Conservation (phyloP, 2,797 vertebrate species). For the Apodemus agrarius region DNA sequence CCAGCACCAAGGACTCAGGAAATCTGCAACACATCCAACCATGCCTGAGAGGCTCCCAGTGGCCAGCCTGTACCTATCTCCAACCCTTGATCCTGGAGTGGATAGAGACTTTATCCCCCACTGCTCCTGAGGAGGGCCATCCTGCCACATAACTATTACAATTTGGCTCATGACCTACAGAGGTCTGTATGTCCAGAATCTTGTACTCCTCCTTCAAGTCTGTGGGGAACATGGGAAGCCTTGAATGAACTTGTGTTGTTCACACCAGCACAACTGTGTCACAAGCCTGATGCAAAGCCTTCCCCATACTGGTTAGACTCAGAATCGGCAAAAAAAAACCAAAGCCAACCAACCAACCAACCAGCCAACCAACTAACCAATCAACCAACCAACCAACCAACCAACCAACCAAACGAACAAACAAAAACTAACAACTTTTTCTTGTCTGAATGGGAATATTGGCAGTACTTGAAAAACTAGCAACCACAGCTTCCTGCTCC, state of each 20-base stretch:
- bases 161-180: not conserved
- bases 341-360: no score
- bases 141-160: not conserved
- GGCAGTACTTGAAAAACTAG: not conserved
- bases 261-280: not conserved
- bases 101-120: not conserved
- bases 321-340: not conserved
- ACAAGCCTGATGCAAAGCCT: no score
- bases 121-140: not conserved
- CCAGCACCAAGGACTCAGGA: constrained; percentile 84
- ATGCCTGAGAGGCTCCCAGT: constrained; percentile 82
- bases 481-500: not conserved
- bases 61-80: not conserved
- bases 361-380: no score
- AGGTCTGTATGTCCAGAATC: not conserved
- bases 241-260: not conserved
- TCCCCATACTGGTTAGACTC: not conserved
- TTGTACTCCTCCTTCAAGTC: not conserved
- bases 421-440: not conserved
- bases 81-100: not conserved
- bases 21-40: constrained; percentile 91
- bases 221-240: not conserved
- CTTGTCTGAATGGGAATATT: not conserved
- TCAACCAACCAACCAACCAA: no score
- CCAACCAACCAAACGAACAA: not conserved